Evolutionary conservation across 2,888 invertebrate genomes (phyloP), one percentile per base, ranked within the genome.

Genomic region (Leptinotarsa peninsularis): DNA sequence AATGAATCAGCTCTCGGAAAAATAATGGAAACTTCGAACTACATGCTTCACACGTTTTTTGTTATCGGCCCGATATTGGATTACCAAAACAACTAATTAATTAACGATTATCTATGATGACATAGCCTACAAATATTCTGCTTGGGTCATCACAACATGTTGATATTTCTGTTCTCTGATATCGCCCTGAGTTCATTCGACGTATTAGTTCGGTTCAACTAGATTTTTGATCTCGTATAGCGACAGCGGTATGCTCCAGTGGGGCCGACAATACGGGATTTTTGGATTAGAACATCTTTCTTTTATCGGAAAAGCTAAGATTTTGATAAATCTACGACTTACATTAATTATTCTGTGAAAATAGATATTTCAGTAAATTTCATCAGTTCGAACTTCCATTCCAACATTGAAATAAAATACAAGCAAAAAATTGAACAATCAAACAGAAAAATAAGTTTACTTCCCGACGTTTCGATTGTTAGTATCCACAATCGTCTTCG

Each of bases 61-160:
- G 58, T 23, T 58, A 58, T 58, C 58, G 21, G 15, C 23, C 21
- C 58, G 58, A 58, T 21, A 23, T 17, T 58, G 15, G 23, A 58
- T 58, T 15, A 58, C 58, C 23, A 58, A 58, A 58, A 58, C 58
- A 58, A 58, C 58, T 58, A 58, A 58, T 58, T 58, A 58, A 21
- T 54, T n/a, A 13, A 58, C 23, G 23, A 58, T 58, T 58, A 58
- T 58, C 58, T 58, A 23, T 14, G 15, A 58, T 58, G 58, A 58
- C 58, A 58, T 58, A 58, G 58, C 58, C 23, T 58, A 58, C 58
- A 58, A 58, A 58, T 58, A 58, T 58, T 58, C 58, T 52, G 23
- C 23, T 58, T 23, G 58, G 58, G 58, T 58, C 58, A 58, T 13
- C 58, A 58, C 14, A 58, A 58, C 58, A 58, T 23, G 58, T 23